Base-by-base conservation (phyloP, 2,888 invertebrate species). In the Ophion ellenae region DNA sequence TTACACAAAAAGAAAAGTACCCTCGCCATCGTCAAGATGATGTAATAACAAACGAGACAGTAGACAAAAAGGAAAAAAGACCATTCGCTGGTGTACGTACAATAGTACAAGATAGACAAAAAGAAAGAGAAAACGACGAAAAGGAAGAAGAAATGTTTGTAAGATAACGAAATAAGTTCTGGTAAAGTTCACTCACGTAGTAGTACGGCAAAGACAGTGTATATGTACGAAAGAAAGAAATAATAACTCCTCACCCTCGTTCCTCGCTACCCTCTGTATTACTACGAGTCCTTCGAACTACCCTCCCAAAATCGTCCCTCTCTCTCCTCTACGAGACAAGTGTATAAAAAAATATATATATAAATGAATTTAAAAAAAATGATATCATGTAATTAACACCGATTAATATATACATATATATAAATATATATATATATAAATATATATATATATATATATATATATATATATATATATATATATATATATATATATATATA, bases 361-460 rank as follows among this genome's bases (percentile, higher is more conserved):
- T 70, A 76, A 74, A 83, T 57, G 61, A 77, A 77, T 71, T 77
- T 36, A 69, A 77, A 66, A 61, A 73, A 85, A 79, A 86, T 83
- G 91, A 92, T 92, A 93, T 93, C 92, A 93, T 92, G 92, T 92
- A 93, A 92, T 92, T 92, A 92, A 90, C 89, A 90, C 89, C 86
- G 89, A 90, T 91, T 91, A 89, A 90, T 90, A 91, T 89, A 89
- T 90, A 89, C 88, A 90, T 87, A 77, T 80, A 75, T 86, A 73
- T 88, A 90, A 89, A 91, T 89, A 89, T 90, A 89, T 89, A 90
- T 86, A 45, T 76, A 76, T 64, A 90, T 90, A 91, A 88, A 89
- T 90, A 89, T 88, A 90, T 87, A 87, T 84, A 81, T 82, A 75
- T 79, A 79, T 80, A 70, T 73, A 83, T 79, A 87, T 74, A 80